Evolutionary conservation across 2,797 vertebrate species (phyloP).

Genomic region (Halcyon badia): DNA sequence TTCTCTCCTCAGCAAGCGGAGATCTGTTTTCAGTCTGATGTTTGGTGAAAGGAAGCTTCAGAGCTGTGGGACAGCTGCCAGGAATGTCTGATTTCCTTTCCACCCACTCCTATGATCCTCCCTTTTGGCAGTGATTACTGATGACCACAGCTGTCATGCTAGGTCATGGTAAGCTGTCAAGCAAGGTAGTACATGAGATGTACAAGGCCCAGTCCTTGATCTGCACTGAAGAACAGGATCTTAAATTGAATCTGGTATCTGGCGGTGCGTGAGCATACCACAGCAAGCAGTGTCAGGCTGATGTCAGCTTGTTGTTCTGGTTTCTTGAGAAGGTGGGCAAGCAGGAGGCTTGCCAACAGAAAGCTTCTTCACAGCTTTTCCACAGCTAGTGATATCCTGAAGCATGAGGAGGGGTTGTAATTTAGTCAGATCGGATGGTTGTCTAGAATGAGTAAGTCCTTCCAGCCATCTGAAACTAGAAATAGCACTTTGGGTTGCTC

Average conservation of each 20-base stretch:
- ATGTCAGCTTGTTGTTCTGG: fast-evolving
- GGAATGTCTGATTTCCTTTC: constrained; percentile 74
- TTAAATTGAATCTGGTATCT: constrained; percentile 11
- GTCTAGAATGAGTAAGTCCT: neutral
- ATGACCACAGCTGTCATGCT: constrained; percentile 77
- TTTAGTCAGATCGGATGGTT: neutral
- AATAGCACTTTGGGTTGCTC: neutral
- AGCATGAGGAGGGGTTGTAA: neutral
- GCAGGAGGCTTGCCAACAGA: neutral
- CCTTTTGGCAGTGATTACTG: constrained; percentile 63
- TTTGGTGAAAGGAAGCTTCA: constrained; percentile 67
- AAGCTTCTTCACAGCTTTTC: neutral
- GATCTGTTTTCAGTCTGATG: constrained; percentile 64
- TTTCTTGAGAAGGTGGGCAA: constrained; percentile 10
- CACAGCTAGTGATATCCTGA: neutral
- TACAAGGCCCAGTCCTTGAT: constrained; percentile 48
- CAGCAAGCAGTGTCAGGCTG: fast-evolving
- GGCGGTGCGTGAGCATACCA: neutral
- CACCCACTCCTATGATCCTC: constrained; percentile 68
- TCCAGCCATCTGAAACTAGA: neutral
- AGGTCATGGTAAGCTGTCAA: constrained; percentile 76
- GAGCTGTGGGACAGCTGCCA: constrained; percentile 62
- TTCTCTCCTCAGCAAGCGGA: constrained; percentile 33
- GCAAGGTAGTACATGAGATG: constrained; percentile 49
- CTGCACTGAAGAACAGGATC: neutral